Evolutionary conservation across 2,888 invertebrate species (phyloP).

Genomic region (Agrilus biguttatus): DNA sequence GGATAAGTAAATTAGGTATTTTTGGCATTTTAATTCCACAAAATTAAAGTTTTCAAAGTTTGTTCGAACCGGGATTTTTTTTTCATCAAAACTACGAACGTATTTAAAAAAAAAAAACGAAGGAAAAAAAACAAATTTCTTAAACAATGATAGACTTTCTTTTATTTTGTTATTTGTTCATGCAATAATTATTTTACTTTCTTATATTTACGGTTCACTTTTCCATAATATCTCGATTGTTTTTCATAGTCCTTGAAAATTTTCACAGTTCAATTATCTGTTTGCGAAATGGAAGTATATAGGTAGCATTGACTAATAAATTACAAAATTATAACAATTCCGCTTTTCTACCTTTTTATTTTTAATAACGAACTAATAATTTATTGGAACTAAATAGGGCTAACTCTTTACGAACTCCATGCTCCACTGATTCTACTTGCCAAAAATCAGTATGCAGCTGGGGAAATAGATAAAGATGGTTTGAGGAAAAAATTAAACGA

Average conservation of each 20-base stretch:
- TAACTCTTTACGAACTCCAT: constrained; percentile 69
- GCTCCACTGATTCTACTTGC: constrained; percentile 60
- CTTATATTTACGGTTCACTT: too few relatives aligned
- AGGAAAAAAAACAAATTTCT: not conserved
- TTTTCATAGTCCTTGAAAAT: not conserved
- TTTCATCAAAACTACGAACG: too few relatives aligned
- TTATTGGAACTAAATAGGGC: constrained; percentile 33
- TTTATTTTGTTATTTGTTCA: too few relatives aligned
- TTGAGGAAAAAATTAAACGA: constrained; percentile 49
- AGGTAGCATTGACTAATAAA: not conserved
- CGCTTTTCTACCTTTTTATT: not conserved
- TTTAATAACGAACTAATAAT: not conserved
- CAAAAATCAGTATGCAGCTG: constrained; percentile 45
- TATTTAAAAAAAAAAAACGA: not conserved
- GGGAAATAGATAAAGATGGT: constrained; percentile 40
- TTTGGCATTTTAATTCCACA: too few relatives aligned
- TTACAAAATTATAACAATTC: not conserved
- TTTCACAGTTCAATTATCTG: not conserved
- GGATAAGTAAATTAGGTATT: too few relatives aligned
- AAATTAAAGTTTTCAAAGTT: too few relatives aligned
- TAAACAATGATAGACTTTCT: not conserved
- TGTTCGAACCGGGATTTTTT: too few relatives aligned
- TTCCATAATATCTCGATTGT: too few relatives aligned
- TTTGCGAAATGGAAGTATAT: not conserved
- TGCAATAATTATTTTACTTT: too few relatives aligned